Conservation (phyloP, 2,797 vertebrate genomes). For the Monodelphis domestica region DNA sequence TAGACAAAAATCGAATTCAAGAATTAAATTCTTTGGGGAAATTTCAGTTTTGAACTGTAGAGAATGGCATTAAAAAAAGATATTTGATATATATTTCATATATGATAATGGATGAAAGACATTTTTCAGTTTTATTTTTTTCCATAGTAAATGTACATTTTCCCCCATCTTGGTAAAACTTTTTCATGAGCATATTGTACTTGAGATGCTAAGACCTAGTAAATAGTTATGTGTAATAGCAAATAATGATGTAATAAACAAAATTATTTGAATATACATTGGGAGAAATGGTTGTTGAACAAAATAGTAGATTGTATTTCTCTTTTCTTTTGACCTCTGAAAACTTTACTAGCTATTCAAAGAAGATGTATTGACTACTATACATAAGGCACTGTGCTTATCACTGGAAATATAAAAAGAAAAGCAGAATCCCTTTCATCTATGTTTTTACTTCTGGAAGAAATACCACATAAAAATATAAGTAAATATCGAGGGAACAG, state of each 20-base stretch:
- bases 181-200: not conserved
- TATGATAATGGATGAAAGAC: not conserved
- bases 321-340: not conserved
- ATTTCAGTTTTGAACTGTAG: not conserved
- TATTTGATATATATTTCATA: not conserved
- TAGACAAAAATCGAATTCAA: not conserved
- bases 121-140: not conserved
- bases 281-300: not conserved
- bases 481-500: not conserved
- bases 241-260: not conserved
- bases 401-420: not conserved
- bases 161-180: not conserved
- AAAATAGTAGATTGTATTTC: not conserved
- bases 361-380: not conserved
- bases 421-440: not conserved
- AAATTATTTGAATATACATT: not conserved
- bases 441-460: not conserved
- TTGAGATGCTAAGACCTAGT: not conserved
- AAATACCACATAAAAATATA: not conserved
- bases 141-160: not conserved
- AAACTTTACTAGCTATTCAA: not conserved
- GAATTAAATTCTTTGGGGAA: not conserved
- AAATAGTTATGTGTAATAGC: not conserved
- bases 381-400: not conserved
- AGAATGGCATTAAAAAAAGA: not conserved